Conservation (phyloP, 2,797 vertebrate species). For the Adrianichthys oophorus region DNA sequence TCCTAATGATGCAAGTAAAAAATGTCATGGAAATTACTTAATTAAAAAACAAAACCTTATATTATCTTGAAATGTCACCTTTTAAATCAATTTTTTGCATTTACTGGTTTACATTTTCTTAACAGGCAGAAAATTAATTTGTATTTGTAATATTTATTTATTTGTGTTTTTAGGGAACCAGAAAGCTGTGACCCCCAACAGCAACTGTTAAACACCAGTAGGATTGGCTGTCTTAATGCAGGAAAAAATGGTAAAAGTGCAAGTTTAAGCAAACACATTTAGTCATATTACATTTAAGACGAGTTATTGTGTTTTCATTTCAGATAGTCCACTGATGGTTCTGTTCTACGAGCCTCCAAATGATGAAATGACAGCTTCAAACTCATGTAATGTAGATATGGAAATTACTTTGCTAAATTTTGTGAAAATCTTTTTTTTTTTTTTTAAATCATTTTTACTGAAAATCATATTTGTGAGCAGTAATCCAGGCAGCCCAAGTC, state of each 20-base stretch:
- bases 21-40: too few species aligned
- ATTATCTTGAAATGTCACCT: too few species aligned
- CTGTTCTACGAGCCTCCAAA: conserved; percentile 79
- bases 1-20: too few species aligned
- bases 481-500: conserved; percentile 68
- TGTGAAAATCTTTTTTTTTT: neutral
- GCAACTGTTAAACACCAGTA: conserved; percentile 78
- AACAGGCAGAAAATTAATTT: neutral
- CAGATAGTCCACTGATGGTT: conserved; percentile 78
- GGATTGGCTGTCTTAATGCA: conserved; percentile 74
- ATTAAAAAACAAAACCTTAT: too few species aligned
- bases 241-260: conserved; percentile 74
- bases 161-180: conserved; percentile 47
- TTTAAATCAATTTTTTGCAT: too few species aligned
- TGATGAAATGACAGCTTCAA: conserved; percentile 58
- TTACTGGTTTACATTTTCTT: neutral
- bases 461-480: neutral
- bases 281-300: neutral
- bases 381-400: conserved; percentile 12
- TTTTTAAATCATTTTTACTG: conserved; percentile 3
- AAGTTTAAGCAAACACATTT: rapidly evolving
- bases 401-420: neutral
- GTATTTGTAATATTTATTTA: neutral
- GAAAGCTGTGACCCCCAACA: conserved; percentile 34
- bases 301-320: neutral